These are phyloP conservation scores for Orthonyx spaldingii DNA, from an alignment of 2,113 vertebrate genomes.

Conservation along the genomic window DNA sequence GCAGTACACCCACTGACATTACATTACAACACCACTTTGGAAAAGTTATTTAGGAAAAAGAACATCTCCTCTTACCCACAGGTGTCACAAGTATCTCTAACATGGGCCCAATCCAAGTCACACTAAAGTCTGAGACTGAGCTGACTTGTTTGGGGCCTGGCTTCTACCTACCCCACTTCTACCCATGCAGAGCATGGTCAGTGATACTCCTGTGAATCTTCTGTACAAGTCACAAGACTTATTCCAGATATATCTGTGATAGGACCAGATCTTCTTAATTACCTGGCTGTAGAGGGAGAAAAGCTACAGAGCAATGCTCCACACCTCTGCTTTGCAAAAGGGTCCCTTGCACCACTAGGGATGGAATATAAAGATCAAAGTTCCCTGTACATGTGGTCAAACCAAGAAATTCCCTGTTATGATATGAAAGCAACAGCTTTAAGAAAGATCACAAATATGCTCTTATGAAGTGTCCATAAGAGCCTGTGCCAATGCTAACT, in stretches of 20 bases:
- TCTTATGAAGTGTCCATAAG: background rate
- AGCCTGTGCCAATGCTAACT: background rate
- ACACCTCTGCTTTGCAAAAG: background rate
- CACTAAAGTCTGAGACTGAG: background rate
- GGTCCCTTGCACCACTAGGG: background rate
- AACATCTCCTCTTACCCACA: slow-evolving; percentile 35
- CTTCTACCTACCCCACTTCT: background rate
- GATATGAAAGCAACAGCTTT: background rate
- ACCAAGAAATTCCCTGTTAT: background rate
- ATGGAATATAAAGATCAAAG: background rate
- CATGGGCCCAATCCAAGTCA: background rate
- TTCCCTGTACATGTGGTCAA: accelerated
- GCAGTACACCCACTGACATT: background rate
- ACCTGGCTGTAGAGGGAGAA: background rate
- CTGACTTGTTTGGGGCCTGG: background rate
- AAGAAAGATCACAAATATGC: background rate
- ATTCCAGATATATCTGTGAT: background rate
- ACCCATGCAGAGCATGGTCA: accelerated
- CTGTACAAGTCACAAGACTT: background rate
- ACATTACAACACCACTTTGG: background rate
- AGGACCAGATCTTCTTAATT: background rate
- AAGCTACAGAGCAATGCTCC: background rate
- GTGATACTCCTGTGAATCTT: background rate
- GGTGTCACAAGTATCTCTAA: background rate
- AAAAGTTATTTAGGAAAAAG: background rate